Evolutionary conservation across 2,797 vertebrate genomes (phyloP), one percentile per base, ranked within the genome.

Genomic region (Leptoclinus maculatus): DNA sequence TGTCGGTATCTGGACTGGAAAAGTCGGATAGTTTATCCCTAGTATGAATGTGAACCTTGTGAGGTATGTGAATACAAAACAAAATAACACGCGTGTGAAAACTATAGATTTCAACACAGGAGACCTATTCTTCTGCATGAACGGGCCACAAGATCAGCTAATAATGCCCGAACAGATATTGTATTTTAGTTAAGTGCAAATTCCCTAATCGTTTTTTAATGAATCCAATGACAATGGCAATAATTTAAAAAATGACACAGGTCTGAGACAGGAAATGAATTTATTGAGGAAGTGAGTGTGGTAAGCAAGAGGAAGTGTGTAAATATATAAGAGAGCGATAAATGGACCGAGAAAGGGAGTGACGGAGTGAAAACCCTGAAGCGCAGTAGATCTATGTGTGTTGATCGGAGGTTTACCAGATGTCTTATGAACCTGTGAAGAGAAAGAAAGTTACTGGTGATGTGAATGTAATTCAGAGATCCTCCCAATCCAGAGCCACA

Each of bases 251-350:
- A 57, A 56, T 29, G 21, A 29, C 23, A 67, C 3, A 27, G 3
- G 3, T 9, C 0, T 25, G 1, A 12, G 1, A 5, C n/a, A 71
- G 78, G 34, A 78, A 76, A 39, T 51, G 5, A 49, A 39, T 34
- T 34, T 23, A 59, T 16, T 58, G 36, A 62, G 78, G 7, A 34
- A 76, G 23, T 2, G 19, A 64, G 27, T 16, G 71, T 36, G 76
- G 58, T 78, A 67, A 49, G 43, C 17, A 59, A 78, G 57, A 85
- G 83, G 83, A 87, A 85, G 45, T 49, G 23, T 82, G 70, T 39
- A 54, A 74, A 63, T 56, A 53, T 69, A 39, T 64, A 53, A 69
- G 2, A 62, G 43, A 39, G 19, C 23, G 68, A 85, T 75, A 82
- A 74, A 76, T 9, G 0, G 13, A n/a, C 1, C 7, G 16, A 68